Percentiles rank a stretch among this genome's conserved stretches.
Conservation (phyloP, 2,113 vertebrate genomes). For the Ptilorrhoa leucosticta region DNA sequence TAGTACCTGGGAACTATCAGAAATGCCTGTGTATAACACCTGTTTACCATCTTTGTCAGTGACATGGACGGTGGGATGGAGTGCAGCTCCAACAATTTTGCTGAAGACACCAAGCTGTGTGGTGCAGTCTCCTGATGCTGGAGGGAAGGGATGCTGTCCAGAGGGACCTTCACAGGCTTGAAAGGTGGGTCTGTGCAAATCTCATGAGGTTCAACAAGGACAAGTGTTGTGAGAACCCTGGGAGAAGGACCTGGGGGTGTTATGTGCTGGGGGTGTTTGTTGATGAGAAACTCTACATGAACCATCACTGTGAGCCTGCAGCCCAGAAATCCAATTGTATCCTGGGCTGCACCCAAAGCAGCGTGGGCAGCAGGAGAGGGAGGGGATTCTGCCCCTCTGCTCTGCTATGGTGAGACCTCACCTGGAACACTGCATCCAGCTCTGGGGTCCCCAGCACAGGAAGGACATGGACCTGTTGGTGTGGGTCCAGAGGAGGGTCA, state of each 20-base stretch:
- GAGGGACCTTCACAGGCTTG: not conserved
- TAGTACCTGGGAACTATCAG: not conserved
- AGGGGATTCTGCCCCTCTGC: not conserved
- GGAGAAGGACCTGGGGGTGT: not conserved
- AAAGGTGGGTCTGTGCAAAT: not conserved
- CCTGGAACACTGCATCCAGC: not conserved
- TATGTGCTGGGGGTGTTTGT: not conserved
- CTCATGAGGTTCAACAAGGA: not conserved
- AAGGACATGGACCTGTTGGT: rapidly evolving
- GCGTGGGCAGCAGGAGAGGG: rapidly evolving
- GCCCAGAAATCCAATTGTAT: not conserved
- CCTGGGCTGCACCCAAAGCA: not conserved
- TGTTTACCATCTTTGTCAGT: not conserved
- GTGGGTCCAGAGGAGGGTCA: not conserved
- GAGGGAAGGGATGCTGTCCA: not conserved
- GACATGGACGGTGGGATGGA: not conserved
- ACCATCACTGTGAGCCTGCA: not conserved
- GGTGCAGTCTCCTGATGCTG: not conserved
- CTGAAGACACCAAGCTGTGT: not conserved
- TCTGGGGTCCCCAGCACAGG: not conserved
- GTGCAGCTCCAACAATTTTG: not conserved
- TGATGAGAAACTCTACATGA: not conserved
- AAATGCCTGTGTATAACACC: not conserved
- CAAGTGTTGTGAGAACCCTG: not conserved
- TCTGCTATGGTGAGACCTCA: not conserved